Conservation (phyloP, 2,113 vertebrate genomes). For the Onychostoma macrolepis region DNA sequence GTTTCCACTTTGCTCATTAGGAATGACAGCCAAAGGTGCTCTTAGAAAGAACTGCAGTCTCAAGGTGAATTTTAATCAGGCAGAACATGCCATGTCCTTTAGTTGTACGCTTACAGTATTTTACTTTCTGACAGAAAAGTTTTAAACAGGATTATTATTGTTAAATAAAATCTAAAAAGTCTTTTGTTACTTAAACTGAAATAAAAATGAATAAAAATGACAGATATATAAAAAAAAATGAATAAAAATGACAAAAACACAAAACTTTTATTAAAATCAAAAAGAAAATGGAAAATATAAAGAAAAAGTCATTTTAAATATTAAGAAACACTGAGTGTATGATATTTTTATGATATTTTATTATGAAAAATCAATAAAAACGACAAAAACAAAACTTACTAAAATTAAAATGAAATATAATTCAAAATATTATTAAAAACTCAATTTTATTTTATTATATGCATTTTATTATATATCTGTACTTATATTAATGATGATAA, state of each 20-base stretch:
- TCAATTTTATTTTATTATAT: not conserved
- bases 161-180: not conserved
- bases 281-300: no score
- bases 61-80: constrained; percentile 52
- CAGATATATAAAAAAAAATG: not conserved
- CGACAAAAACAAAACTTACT: no score
- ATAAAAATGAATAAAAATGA: not conserved
- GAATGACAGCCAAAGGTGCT: constrained; percentile 43
- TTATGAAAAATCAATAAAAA: no score
- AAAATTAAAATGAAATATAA: not conserved
- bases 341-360: no score
- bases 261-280: not conserved
- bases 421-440: not conserved
- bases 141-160: not conserved
- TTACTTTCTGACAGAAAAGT: not conserved
- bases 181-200: not conserved
- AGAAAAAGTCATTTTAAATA: not conserved
- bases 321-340: no score
- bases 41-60: constrained; percentile 29
- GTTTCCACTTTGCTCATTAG: constrained; percentile 47
- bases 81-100: not conserved
- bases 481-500: not conserved
- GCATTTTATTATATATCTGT: no score
- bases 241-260: not conserved
- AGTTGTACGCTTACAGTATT: not conserved